Percentiles rank a stretch among this genome's conserved stretches.
phyloP scores from a whole-genome alignment of 2,113 vertebrate species.

The Neotoma lepida region DNA sequence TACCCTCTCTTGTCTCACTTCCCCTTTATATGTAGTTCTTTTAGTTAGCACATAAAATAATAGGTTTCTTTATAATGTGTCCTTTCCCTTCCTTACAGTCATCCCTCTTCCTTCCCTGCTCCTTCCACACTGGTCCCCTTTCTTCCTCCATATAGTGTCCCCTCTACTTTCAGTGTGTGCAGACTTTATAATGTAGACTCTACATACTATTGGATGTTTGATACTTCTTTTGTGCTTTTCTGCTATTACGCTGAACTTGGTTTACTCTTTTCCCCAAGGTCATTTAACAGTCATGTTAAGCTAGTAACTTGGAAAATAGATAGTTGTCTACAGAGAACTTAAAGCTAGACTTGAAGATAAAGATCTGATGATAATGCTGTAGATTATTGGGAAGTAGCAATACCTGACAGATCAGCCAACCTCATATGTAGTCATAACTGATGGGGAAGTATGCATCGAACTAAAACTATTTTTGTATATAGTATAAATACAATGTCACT shows the following conservation, averaged over 20 bases:
- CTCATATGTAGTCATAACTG: not conserved
- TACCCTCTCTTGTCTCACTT: not conserved
- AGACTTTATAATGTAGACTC: not conserved
- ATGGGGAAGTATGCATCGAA: not conserved
- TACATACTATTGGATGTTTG: not conserved
- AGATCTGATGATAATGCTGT: not conserved
- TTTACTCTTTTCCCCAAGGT: not conserved
- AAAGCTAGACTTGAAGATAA: not conserved
- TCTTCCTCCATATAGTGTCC: not conserved
- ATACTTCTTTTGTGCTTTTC: not conserved
- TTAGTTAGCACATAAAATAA: not conserved
- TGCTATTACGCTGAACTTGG: not conserved
- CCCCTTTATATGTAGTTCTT: not conserved
- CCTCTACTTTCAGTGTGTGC: no score
- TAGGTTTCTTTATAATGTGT: not conserved
- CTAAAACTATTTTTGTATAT: not conserved
- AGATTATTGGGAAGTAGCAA: not conserved
- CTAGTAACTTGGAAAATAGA: not conserved
- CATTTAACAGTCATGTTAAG: not conserved
- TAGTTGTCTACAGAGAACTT: slow-evolving; percentile 6
- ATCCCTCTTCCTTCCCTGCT: not conserved
- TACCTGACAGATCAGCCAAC: not conserved
- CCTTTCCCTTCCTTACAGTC: not conserved
- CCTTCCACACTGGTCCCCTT: not conserved
- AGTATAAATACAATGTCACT: not conserved